Evolutionary conservation across 1,140 invertebrate genomes (phyloP).

Genomic region (Drosophila saltans): DNA sequence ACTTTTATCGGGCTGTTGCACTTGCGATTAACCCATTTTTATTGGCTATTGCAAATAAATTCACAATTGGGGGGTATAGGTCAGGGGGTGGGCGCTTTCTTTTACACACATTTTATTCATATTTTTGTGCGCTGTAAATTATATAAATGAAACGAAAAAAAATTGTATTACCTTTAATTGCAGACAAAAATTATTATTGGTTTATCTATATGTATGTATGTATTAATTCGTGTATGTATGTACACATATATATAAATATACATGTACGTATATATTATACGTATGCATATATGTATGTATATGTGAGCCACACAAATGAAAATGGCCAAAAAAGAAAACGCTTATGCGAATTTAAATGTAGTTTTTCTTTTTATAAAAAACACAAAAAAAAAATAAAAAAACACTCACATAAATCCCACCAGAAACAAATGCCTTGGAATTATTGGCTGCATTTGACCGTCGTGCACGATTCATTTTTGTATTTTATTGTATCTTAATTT

Average conservation of each 20-base stretch:
- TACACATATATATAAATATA: no score
- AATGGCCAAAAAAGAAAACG: neutral
- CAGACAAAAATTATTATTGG: conserved; percentile 35
- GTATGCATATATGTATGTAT: conserved; percentile 10
- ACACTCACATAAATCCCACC: conserved; percentile 66
- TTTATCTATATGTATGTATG: conserved; percentile 29
- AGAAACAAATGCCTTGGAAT: conserved; percentile 49
- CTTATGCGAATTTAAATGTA: neutral
- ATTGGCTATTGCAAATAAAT: conserved; percentile 72
- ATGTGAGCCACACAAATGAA: conserved; percentile 17
- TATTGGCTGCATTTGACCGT: conserved; percentile 22
- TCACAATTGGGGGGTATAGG: conserved; percentile 66
- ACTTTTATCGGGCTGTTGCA: conserved; percentile 41
- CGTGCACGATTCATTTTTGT: conserved; percentile 55
- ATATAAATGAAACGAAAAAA: conserved; percentile 66
- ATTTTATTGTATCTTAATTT: neutral
- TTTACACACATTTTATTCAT: conserved; percentile 65
- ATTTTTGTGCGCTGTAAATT: conserved; percentile 77
- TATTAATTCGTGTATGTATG: neutral
- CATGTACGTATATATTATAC: neutral
- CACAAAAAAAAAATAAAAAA: neutral
- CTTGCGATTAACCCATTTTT: conserved; percentile 74
- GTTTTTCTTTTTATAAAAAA: conserved; percentile 6
- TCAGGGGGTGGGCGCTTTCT: conserved; percentile 4
- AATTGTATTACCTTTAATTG: conserved; percentile 70